phyloP scores from a whole-genome alignment of 37 sponge, comb jelly and placozoan species.

The Halisarca cf. caerulea region DNA sequence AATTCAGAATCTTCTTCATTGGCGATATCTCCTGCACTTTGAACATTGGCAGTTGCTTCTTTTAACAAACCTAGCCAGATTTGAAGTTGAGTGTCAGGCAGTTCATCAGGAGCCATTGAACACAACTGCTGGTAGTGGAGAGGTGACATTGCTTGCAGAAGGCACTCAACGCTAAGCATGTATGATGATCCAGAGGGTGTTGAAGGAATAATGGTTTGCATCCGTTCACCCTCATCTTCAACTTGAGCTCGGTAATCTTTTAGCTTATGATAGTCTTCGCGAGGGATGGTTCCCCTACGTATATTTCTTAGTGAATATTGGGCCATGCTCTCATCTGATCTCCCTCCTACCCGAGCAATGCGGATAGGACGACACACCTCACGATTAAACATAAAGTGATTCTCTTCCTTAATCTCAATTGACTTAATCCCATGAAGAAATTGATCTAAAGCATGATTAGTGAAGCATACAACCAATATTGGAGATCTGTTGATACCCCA shows the following conservation, averaged over 20 bases:
- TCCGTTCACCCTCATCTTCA: background rate
- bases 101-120: no score
- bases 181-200: no score
- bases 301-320: background rate
- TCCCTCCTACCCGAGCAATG: slow-evolving; percentile 14
- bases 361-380: background rate
- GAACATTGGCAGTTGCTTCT: no score
- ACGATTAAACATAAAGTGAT: background rate
- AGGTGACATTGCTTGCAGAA: no score
- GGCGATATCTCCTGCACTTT: no score
- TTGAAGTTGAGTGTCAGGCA: no score
- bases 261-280: background rate
- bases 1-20: no score
- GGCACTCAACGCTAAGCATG: no score
- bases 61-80: no score
- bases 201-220: no score
- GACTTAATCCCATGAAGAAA: slow-evolving; percentile 72
- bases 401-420: background rate
- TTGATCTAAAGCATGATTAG: slow-evolving; percentile 97
- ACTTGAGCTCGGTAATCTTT: background rate
- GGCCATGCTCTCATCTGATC: background rate
- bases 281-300: background rate
- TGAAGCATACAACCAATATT: slow-evolving; percentile 88
- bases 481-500: slow-evolving; percentile 69
- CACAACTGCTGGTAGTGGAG: no score